These are phyloP conservation scores for Melolontha melolontha DNA, from an alignment of 2,888 invertebrate genomes.

Conservation along the genomic window DNA sequence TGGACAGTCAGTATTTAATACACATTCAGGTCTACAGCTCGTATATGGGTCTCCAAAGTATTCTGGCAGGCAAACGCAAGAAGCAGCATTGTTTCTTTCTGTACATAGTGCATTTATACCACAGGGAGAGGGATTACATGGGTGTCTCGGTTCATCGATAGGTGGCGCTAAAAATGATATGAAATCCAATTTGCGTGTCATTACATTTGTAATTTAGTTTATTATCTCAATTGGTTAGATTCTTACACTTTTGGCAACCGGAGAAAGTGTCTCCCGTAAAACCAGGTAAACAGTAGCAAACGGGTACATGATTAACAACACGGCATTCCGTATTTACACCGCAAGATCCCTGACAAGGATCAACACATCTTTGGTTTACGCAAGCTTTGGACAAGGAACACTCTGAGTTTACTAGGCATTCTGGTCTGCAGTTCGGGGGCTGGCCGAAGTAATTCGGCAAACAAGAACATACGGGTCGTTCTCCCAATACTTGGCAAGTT, in stretches of 20 bases:
- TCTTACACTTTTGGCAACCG: conserved; percentile 72
- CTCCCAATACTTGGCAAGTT: conserved; percentile 76
- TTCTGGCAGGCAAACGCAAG: conserved; percentile 84
- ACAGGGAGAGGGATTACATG: conserved; percentile 88
- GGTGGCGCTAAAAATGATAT: conserved; percentile 56
- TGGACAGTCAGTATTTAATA: conserved; percentile 87
- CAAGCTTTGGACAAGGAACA: conserved; percentile 80
- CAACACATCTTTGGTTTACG: conserved; percentile 77
- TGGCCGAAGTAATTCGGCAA: conserved; percentile 79
- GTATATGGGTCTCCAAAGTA: conserved; percentile 89
- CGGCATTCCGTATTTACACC: conserved; percentile 78
- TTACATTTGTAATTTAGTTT: background rate
- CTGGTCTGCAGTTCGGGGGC: conserved; percentile 83
- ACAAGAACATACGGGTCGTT: conserved; percentile 81
- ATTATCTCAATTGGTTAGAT: background rate
- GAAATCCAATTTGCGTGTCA: background rate
- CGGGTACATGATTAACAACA: conserved; percentile 78
- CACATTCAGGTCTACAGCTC: conserved; percentile 89
- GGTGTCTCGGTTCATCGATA: conserved; percentile 69
- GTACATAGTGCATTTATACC: conserved; percentile 88
- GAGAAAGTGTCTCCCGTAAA: conserved; percentile 85
- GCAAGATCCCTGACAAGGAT: conserved; percentile 82
- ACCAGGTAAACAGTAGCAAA: conserved; percentile 78
- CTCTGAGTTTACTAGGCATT: conserved; percentile 80
- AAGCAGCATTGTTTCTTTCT: conserved; percentile 83